These are phyloP conservation scores for Macrosiphum euphorbiae DNA, from an alignment of 2,888 invertebrate genomes.

Conservation along the genomic window DNA sequence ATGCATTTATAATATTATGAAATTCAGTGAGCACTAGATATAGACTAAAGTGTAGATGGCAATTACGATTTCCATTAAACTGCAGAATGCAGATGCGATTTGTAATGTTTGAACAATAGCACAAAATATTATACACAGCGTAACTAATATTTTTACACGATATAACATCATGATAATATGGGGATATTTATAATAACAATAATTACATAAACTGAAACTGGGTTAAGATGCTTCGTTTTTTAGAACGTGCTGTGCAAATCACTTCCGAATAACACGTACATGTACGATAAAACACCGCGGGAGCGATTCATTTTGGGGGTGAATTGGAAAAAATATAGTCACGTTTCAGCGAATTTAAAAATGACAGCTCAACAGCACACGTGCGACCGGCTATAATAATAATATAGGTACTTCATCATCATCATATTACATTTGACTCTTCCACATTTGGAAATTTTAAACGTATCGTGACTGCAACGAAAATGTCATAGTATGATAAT, in stretches of 20 bases:
- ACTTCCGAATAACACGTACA: not conserved
- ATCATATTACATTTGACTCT: not conserved
- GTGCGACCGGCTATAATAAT: not conserved
- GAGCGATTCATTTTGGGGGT: not conserved
- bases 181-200: not conserved
- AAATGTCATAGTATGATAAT: not conserved
- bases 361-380: constrained; percentile 7
- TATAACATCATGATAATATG: too few relatives aligned
- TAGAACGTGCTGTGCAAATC: not conserved
- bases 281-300: not conserved
- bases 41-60: not conserved
- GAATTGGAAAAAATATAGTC: not conserved
- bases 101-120: too few relatives aligned
- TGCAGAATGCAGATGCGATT: too few relatives aligned
- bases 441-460: not conserved
- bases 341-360: not conserved
- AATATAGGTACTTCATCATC: not conserved
- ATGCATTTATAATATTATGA: too few relatives aligned
- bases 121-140: too few relatives aligned
- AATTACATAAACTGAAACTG: not conserved
- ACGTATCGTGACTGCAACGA: not conserved
- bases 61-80: not conserved
- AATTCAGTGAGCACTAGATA: not conserved
- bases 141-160: too few relatives aligned
- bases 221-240: not conserved